Conservation (phyloP, 2,113 vertebrate genomes). For the Pogona vitticeps region DNA sequence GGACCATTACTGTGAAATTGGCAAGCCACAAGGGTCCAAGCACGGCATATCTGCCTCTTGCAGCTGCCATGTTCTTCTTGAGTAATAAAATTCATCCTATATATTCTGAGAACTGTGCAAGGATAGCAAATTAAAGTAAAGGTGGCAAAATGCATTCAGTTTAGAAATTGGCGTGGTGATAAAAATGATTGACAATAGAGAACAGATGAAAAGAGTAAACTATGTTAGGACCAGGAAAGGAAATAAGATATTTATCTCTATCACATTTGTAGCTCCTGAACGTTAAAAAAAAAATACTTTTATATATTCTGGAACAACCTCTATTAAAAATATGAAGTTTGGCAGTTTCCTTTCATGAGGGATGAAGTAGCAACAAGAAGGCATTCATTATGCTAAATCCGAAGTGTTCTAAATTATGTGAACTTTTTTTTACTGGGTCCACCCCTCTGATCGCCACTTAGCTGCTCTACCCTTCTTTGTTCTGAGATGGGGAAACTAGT, state of each 20-base stretch:
- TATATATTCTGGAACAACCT: constrained; percentile 15
- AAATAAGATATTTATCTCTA: constrained; percentile 6
- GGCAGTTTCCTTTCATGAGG: neutral
- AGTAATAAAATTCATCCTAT: neutral
- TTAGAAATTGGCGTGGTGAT: constrained; percentile 20
- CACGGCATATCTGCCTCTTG: neutral
- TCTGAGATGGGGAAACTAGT: too few relatives aligned
- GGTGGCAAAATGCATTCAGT: neutral
- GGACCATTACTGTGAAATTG: neutral
- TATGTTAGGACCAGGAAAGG: constrained; percentile 11
- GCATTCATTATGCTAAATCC: neutral
- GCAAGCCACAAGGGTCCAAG: neutral
- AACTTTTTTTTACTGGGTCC: neutral
- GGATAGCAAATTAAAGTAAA: constrained; percentile 28
- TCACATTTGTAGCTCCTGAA: constrained; percentile 1
- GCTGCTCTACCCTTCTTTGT: too few relatives aligned
- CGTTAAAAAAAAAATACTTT: constrained; percentile 11
- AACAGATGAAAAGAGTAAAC: neutral
- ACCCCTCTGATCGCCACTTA: too few relatives aligned
- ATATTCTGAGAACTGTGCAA: neutral
- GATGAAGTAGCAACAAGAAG: neutral
- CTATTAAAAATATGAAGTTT: neutral
- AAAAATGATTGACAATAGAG: neutral
- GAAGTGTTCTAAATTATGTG: neutral
- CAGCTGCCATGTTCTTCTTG: constrained; percentile 35